Evolutionary conservation across 2,113 vertebrate species (phyloP).

Genomic region (Protobothrops flavoviridis): DNA sequence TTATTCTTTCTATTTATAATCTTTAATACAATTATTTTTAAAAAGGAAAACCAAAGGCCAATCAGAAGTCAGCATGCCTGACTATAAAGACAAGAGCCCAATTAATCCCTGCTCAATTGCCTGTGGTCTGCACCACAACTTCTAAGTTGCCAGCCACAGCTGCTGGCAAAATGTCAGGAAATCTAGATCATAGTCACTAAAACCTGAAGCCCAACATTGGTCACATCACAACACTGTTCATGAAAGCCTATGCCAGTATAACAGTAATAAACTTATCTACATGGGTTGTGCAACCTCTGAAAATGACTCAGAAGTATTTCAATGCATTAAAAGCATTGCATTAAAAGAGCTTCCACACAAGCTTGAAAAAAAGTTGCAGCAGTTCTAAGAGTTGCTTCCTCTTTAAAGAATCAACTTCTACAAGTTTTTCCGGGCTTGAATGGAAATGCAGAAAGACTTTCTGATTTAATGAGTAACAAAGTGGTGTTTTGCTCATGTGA

Average conservation of each 20-base stretch:
- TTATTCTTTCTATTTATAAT: too few species aligned
- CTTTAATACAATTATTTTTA: too few species aligned
- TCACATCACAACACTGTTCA: not conserved
- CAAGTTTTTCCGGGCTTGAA: not conserved
- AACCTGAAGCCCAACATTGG: not conserved
- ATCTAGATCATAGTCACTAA: not conserved
- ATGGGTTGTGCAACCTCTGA: not conserved
- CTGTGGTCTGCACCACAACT: not conserved
- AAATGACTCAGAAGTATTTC: not conserved
- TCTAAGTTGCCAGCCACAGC: not conserved
- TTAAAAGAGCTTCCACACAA: not conserved
- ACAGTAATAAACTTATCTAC: not conserved
- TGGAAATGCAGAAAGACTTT: not conserved
- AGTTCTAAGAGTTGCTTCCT: not conserved
- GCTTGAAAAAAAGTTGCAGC: not conserved
- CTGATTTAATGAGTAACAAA: not conserved
- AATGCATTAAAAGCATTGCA: not conserved
- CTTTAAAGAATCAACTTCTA: not conserved
- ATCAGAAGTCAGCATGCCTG: not conserved
- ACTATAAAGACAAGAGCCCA: not conserved
- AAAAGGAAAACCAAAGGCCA: not conserved
- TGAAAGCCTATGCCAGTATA: not conserved
- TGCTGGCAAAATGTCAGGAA: not conserved
- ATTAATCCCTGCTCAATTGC: not conserved
- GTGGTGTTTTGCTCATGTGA: not conserved